Conservation (phyloP, 2,888 invertebrate genomes). For the Lapara coniferarum region DNA sequence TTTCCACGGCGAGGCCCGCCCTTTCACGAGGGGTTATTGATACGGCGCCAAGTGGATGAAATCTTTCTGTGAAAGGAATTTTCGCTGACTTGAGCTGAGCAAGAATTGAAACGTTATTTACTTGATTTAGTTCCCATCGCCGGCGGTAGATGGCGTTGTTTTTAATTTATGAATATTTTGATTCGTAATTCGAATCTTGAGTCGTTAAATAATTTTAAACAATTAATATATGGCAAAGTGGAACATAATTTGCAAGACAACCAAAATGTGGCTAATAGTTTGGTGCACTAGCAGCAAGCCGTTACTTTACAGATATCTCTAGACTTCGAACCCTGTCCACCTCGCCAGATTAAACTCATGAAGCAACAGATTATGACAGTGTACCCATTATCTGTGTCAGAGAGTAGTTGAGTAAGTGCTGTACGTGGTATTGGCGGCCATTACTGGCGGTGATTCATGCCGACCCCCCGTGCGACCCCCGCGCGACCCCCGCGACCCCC, state of each 20-base stretch:
- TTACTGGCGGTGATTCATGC: conserved; percentile 83
- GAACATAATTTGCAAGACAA: background rate
- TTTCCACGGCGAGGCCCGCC: conserved; percentile 64
- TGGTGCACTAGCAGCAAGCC: background rate
- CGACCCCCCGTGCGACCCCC: conserved; percentile 58
- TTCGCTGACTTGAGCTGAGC: conserved; percentile 32
- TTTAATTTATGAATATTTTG: background rate
- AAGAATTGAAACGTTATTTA: conserved; percentile 26
- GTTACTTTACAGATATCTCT: conserved; percentile 25
- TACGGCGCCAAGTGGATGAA: conserved; percentile 63
- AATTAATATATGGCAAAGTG: too few relatives aligned
- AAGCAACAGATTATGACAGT: conserved; percentile 49
- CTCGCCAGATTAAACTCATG: conserved; percentile 21
- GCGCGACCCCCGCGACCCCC: conserved; percentile 31
- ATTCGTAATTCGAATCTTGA: background rate
- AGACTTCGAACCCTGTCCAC: conserved; percentile 16
- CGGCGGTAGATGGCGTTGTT: conserved; percentile 19
- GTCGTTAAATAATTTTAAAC: too few relatives aligned
- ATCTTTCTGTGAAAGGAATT: conserved; percentile 48
- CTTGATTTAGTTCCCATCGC: conserved; percentile 14
- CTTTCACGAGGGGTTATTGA: conserved; percentile 65
- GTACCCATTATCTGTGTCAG: conserved; percentile 79
- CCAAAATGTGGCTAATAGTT: background rate
- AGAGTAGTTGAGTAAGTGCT: conserved; percentile 83
- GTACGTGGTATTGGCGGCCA: conserved; percentile 83